phyloP scores from a whole-genome alignment of 1,140 invertebrate genomes.

The Drosophila pachea region DNA sequence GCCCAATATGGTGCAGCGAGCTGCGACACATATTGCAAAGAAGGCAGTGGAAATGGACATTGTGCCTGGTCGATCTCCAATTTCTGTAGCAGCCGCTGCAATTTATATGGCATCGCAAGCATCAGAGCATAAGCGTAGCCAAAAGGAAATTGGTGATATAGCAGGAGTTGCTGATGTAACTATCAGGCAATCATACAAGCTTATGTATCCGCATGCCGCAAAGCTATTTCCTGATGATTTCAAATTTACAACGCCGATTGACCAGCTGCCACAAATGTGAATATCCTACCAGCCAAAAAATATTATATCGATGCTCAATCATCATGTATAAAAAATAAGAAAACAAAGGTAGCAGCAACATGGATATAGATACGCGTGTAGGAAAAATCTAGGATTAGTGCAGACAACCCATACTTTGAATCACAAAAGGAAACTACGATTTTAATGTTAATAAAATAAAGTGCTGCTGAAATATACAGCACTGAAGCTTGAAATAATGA shows the following conservation, averaged over 20 bases:
- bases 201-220: conserved; percentile 96
- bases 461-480: not conserved
- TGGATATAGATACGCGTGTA: conserved; percentile 15
- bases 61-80: conserved; percentile 98
- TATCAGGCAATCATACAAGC: conserved; percentile 97
- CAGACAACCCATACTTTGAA: conserved; percentile 43
- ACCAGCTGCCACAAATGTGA: conserved; percentile 93
- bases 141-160: conserved; percentile 99
- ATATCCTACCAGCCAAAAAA: conserved; percentile 6
- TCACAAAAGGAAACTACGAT: conserved; percentile 53
- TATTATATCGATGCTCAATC: conserved; percentile 51
- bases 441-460: conserved; percentile 48
- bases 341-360: conserved; percentile 14
- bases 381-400: conserved; percentile 28
- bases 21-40: conserved; percentile 97
- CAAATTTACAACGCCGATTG: conserved; percentile 96
- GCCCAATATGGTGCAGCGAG: conserved; percentile 94
- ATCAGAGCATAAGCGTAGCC: conserved; percentile 95
- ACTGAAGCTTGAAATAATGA: not conserved
- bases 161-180: conserved; percentile 99
- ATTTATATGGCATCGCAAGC: conserved; percentile 99
- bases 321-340: conserved; percentile 28
- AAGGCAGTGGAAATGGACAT: conserved; percentile 98
- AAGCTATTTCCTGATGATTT: conserved; percentile 98
- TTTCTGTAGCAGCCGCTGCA: conserved; percentile 98